Percentiles rank a stretch among this genome's conserved stretches.
These are phyloP conservation scores for Linyphia triangularis DNA, from an alignment of 2,888 invertebrate genomes.

Conservation along the genomic window DNA sequence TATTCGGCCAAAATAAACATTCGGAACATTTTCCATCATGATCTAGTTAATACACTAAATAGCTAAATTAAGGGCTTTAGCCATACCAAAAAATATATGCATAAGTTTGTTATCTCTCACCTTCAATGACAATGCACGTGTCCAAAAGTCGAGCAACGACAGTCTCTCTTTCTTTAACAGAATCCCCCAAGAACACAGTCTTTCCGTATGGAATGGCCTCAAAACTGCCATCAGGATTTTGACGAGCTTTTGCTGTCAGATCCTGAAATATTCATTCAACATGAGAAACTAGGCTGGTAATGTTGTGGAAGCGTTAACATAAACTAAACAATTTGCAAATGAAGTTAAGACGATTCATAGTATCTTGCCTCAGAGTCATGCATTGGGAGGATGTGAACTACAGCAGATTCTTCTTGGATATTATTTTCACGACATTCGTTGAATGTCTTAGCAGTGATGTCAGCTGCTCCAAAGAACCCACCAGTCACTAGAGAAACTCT, in stretches of 20 bases:
- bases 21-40: too few relatives aligned
- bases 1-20: too few relatives aligned
- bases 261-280: constrained; percentile 49
- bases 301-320: neutral
- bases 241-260: constrained; percentile 70
- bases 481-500: constrained; percentile 76
- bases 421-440: constrained; percentile 71
- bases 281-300: neutral
- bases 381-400: constrained; percentile 76
- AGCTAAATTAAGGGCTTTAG: too few relatives aligned
- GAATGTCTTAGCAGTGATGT: constrained; percentile 76
- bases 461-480: constrained; percentile 76
- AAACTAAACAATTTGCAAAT: neutral
- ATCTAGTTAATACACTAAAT: too few relatives aligned
- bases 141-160: constrained; percentile 79
- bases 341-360: too few relatives aligned
- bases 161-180: constrained; percentile 78
- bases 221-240: constrained; percentile 75
- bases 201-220: constrained; percentile 75
- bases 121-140: constrained; percentile 79
- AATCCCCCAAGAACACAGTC: constrained; percentile 79
- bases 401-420: constrained; percentile 51
- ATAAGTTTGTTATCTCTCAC: too few relatives aligned
- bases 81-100: too few relatives aligned
- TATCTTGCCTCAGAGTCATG: constrained; percentile 73